phyloP scores from a whole-genome alignment of 1,140 invertebrate genomes.

The Elysia chlorotica region DNA sequence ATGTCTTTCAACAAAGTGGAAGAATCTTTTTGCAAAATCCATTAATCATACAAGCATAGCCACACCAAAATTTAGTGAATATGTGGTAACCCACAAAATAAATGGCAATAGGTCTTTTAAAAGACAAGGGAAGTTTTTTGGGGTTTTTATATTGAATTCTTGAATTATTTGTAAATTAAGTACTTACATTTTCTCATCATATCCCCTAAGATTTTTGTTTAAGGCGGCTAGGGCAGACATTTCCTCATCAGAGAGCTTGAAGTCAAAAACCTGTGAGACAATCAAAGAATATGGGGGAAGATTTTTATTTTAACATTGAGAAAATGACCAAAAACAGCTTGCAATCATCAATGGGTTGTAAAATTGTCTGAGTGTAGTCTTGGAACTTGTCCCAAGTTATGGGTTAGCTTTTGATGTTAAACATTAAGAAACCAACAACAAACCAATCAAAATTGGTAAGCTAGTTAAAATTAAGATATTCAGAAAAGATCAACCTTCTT shows the following conservation, averaged over 20 bases:
- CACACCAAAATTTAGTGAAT: background rate
- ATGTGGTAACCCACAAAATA: background rate
- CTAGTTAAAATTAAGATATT: too few species aligned
- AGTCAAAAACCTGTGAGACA: slow-evolving; percentile 51
- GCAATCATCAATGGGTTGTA: too few species aligned
- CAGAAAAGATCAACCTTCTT: too few species aligned
- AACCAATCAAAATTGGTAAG: too few species aligned
- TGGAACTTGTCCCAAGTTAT: too few species aligned
- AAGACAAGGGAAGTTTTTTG: background rate
- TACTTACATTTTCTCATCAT: slow-evolving; percentile 35
- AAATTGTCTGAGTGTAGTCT: too few species aligned
- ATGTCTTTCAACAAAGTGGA: background rate
- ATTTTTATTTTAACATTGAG: too few species aligned
- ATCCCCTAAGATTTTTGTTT: slow-evolving; percentile 30
- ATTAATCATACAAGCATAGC: background rate
- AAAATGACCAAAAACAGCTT: too few species aligned
- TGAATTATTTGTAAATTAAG: background rate
- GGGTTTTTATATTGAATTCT: background rate
- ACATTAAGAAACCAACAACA: too few species aligned
- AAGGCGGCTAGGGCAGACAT: slow-evolving; percentile 25
- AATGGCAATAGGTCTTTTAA: background rate
- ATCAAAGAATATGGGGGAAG: too few species aligned
- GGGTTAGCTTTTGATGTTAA: too few species aligned
- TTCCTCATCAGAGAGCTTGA: slow-evolving; percentile 34
- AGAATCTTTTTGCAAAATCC: background rate